Base-by-base conservation (phyloP, 2,113 vertebrate species). In the Forbesichthys papilliferus region DNA sequence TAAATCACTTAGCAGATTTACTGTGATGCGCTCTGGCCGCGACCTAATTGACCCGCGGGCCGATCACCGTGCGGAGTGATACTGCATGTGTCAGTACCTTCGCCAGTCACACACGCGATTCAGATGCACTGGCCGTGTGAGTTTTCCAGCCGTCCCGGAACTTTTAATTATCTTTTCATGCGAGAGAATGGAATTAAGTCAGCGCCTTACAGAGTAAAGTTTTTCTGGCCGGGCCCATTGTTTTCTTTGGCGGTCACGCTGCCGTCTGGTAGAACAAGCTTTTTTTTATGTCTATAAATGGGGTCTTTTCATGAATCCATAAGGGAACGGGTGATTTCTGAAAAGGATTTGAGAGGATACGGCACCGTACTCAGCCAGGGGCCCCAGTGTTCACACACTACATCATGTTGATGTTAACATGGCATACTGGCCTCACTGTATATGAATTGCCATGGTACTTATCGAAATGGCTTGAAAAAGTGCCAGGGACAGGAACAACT, bases 281-380 rank as follows among this genome's bases (percentile, higher is more conserved):
- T 58, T 84, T 87, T 87, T 82, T 86, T 78, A 76, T 81, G 81
- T 83, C 86, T 90, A 88, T 90, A 90, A 90, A 91, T 91, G 85
- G 83, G 76, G 75, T 85, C 84, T 86, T 89, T 89, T 90, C 87
- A 89, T 84, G 83, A 83, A 88, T 89, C 64, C 84, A 86, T 71
- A 71, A 82, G 79, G 86, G 88, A 87, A 79, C 48, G 76, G 77
- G 82, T 71, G 78, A 79, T 83, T 80, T 87, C 46, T 73, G 81
- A 81, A 82, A 77, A 66, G 75, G 76, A 73, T 84, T 87, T 84
- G 83, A 68, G 84, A 83, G 84, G 82, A 86, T 87, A 72, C 77
- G 67, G 79, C 70, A 48, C 55, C 61, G 13, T 62, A 69, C 79
- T 74, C 71, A 75, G 84, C 83, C 75, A 87, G 73, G 71, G 75